Base-by-base conservation (phyloP, 2,797 vertebrate genomes). In the Lophotriccus pileatus region DNA sequence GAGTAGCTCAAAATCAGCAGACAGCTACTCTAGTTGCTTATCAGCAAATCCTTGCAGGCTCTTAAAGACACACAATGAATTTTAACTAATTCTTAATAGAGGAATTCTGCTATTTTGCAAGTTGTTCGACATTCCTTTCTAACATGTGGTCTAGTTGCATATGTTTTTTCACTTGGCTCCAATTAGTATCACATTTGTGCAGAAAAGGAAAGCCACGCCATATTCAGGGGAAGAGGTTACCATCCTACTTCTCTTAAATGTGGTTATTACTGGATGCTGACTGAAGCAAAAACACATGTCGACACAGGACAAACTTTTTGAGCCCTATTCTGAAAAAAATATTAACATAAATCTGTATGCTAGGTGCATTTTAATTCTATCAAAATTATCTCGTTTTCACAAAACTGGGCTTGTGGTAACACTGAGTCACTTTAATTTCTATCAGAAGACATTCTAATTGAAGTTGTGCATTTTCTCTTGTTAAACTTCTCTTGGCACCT, bases 141-240 rank as follows among this genome's bases (percentile, higher is more conserved):
- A 85, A 93, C 62, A 79, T 46, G 41, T 62, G 85, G 67, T 90
- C 56, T 64, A 66, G 66, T 53, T 93, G 80, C 36, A 41, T 74
- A 68, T 87, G 78, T 80, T 92, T 94, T 87, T 94, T 91, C 67
- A 95, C 81, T 96, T 94, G 94, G 70, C 79, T 89, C 64, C 79
- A 93, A 85, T 95, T 87, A 95, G 70, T 67, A 90, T 34, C 55
- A 58, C 69, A 46, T 87, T 95, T 84, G 15, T 86, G 73, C 49
- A 84, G 53, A 87, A 90, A 84, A 89, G 55, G 68, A 95, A 87
- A 90, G 49, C 68, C 53, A 85, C 1, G 3, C 14, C 72, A 23
- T 53, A 36, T 76, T 73, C 16, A n/a, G 7, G 52, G 36, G n/a
- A 36, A 85, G 88, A 88, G 34, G 50, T 46, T 95, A 93, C 39